These are phyloP conservation scores for Novumbra hubbsi DNA, from an alignment of 2,797 vertebrate genomes.

Conservation along the genomic window DNA sequence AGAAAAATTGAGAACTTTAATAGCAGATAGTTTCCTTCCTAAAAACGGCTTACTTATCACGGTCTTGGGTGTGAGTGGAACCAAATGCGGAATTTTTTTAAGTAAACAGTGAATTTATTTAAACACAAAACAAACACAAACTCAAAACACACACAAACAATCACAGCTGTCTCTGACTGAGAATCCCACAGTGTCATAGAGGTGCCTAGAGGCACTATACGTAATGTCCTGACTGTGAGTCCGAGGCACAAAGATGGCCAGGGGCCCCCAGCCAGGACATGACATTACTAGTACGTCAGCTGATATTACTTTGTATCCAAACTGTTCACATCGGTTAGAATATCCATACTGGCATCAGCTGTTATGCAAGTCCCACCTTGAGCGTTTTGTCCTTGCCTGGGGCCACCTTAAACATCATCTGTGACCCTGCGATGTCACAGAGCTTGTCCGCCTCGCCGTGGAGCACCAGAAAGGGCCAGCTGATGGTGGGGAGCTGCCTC, in stretches of 20 bases:
- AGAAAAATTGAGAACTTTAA: background rate
- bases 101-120: no score
- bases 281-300: background rate
- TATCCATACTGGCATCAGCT: background rate
- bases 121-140: no score
- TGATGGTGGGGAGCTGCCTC: slow-evolving; percentile 81
- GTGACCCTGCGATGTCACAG: slow-evolving; percentile 89
- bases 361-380: slow-evolving; percentile 74
- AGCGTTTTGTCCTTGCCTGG: slow-evolving; percentile 89
- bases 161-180: no score
- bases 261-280: no score
- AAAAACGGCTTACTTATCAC: no score
- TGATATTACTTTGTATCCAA: background rate
- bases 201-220: no score
- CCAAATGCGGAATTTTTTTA: no score
- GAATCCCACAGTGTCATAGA: no score
- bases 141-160: no score
- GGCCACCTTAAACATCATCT: slow-evolving; percentile 82
- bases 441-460: slow-evolving; percentile 90
- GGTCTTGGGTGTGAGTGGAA: no score
- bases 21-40: background rate
- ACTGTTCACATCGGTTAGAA: background rate
- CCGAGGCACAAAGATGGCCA: no score
- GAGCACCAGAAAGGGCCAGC: slow-evolving; percentile 87
- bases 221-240: no score